phyloP scores from a whole-genome alignment of 2,797 vertebrate genomes.

The Synanceia verrucosa region DNA sequence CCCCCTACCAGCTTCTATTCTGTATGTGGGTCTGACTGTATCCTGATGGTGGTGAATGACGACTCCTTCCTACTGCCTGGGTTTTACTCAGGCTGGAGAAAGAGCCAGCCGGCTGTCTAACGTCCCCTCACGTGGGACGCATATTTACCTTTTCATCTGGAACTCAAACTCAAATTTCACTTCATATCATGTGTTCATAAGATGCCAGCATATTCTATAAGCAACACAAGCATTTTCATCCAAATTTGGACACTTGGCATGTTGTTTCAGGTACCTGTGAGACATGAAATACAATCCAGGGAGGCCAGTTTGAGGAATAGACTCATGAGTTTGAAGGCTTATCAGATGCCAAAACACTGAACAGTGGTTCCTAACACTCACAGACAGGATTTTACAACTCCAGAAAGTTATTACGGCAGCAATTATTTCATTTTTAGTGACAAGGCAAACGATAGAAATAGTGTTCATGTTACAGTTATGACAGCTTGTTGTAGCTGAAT shows the following conservation, averaged over 20 bases:
- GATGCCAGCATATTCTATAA: neutral
- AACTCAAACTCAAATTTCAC: neutral
- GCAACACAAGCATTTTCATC: neutral
- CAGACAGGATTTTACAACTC: neutral
- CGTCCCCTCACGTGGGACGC: neutral
- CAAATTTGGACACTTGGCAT: neutral
- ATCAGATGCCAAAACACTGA: constrained; percentile 7
- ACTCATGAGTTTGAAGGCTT: neutral
- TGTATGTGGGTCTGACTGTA: constrained; percentile 64
- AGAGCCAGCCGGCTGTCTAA: neutral
- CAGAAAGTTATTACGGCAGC: neutral
- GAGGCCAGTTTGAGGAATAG: constrained; percentile 5
- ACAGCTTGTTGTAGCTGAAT: neutral
- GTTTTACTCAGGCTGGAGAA: constrained; percentile 12
- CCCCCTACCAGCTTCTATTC: constrained; percentile 66
- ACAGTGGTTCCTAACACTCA: neutral
- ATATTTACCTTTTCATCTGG: neutral
- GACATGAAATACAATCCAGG: constrained; percentile 18
- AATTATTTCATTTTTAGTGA: neutral
- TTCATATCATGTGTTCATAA: too few species aligned
- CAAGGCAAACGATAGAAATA: neutral
- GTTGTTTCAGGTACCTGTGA: constrained; percentile 21
- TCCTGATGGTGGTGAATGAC: constrained; percentile 55
- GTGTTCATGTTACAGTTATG: neutral
- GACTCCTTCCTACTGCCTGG: constrained; percentile 46